Evolutionary conservation across 2,888 invertebrate species (phyloP).

Genomic region (Platycnemis pennipes): DNA sequence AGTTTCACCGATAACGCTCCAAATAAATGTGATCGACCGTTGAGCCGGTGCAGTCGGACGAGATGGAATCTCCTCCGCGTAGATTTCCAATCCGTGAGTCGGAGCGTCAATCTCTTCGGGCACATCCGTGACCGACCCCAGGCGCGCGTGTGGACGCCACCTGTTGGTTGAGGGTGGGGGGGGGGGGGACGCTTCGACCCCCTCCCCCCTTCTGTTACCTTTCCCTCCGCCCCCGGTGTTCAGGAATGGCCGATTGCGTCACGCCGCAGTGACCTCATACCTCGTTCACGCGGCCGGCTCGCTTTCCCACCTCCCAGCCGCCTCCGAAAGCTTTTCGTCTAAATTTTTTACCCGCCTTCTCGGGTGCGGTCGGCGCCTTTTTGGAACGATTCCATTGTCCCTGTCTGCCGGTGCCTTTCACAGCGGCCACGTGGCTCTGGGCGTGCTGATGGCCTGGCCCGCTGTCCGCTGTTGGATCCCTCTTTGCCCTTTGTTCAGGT

Average conservation of each 20-base stretch:
- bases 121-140: neutral
- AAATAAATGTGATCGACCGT: too few species aligned
- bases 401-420: neutral
- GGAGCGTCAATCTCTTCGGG: neutral
- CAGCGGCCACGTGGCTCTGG: neutral
- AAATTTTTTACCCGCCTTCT: neutral
- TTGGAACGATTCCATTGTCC: neutral
- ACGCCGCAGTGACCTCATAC: slow-evolving; percentile 40
- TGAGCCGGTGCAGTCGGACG: too few species aligned
- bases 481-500: too few species aligned
- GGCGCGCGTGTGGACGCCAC: neutral
- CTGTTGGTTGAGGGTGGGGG: neutral
- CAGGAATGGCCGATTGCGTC: slow-evolving; percentile 34
- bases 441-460: too few species aligned
- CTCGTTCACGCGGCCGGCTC: neutral
- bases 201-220: neutral
- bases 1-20: too few species aligned
- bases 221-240: neutral
- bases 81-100: too few species aligned
- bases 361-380: neutral
- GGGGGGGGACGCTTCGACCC: too few species aligned
- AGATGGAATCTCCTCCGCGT: neutral
- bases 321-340: neutral
- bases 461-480: too few species aligned
- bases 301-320: neutral